phyloP scores from a whole-genome alignment of 2,113 vertebrate species.

The Phaethornis superciliosus region DNA sequence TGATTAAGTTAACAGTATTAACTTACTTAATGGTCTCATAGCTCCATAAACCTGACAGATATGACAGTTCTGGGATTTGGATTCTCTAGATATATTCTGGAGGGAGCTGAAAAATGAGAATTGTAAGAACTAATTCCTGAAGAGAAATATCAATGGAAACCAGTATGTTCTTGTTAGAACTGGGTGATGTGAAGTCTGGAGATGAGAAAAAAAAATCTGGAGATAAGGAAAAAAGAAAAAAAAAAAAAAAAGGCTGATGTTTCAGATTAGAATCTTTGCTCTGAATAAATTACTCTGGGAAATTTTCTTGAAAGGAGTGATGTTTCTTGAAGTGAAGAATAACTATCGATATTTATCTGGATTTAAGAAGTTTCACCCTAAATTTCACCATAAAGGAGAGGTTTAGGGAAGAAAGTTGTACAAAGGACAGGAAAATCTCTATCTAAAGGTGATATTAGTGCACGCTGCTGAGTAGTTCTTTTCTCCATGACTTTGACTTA shows the following conservation, averaged over 20 bases:
- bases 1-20: background rate
- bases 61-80: background rate
- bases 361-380: background rate
- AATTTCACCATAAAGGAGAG: background rate
- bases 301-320: background rate
- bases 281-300: background rate
- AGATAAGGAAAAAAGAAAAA: too few species aligned
- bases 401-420: background rate
- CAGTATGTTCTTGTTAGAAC: background rate
- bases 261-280: background rate
- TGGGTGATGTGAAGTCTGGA: background rate
- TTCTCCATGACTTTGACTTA: background rate
- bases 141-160: background rate
- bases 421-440: background rate
- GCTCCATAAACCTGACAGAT: background rate
- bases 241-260: background rate
- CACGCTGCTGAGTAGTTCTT: background rate
- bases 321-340: background rate
- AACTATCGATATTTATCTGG: background rate
- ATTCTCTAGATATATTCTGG: background rate
- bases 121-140: background rate
- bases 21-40: background rate
- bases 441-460: background rate
- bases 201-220: background rate
- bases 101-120: background rate